These are phyloP conservation scores for Protobothrops mucrosquamatus DNA, from an alignment of 2,113 vertebrate genomes.

Conservation along the genomic window DNA sequence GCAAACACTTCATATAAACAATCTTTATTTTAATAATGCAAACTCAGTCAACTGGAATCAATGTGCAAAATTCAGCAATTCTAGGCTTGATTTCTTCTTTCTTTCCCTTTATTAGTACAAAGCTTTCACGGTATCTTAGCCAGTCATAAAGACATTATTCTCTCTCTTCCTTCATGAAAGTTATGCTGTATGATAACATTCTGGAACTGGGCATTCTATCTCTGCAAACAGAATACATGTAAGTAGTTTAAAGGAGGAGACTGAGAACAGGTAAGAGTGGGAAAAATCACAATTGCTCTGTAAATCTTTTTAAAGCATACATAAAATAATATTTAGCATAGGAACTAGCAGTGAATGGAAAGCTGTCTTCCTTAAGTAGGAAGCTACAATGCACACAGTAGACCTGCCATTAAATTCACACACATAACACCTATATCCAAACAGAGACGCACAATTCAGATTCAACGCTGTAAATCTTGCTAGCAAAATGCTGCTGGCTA, in stretches of 20 bases:
- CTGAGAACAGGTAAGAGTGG: background rate
- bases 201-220: background rate
- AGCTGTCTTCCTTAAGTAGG: background rate
- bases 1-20: background rate
- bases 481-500: background rate
- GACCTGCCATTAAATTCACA: background rate
- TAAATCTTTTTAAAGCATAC: background rate
- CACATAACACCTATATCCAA: background rate
- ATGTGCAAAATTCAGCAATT: background rate
- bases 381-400: background rate
- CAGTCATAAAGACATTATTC: background rate
- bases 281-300: background rate
- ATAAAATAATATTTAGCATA: background rate
- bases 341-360: background rate
- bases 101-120: background rate
- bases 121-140: background rate
- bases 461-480: background rate
- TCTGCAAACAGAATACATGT: background rate
- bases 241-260: background rate
- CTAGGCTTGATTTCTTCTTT: background rate
- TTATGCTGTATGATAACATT: background rate
- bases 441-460: background rate
- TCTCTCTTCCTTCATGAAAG: background rate
- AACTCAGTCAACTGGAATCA: background rate
- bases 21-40: background rate